Base-by-base conservation (phyloP, 2,888 invertebrate genomes). In the Malthinus seriepunctatus region DNA sequence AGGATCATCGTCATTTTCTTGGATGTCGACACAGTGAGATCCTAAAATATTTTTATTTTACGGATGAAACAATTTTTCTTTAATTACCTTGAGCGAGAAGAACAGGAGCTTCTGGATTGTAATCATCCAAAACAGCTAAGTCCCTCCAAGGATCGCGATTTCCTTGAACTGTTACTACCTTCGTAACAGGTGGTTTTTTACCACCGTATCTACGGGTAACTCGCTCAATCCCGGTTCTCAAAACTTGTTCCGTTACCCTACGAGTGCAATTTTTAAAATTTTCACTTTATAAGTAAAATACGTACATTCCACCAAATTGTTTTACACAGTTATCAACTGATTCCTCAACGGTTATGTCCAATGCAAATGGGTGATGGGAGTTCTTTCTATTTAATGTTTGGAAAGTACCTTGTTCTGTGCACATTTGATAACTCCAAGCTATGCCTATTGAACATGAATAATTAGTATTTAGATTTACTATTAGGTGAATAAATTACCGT, bases 131-230 rank as follows among this genome's bases (percentile, higher is more conserved):
- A 12, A 11, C 32, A 9, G 37, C 52, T 7, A 46, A 34, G 7
- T 31, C 46, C 14, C 32, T 53, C 52, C 52, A 53, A 4, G 52
- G 46, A 46, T 53, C 52, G 8, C 10, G 11, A n/a, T 10, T 46
- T 7, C 52, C 52, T 23, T 53, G 52, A 7, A 53, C 46, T 1
- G 52, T 37, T 5, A 53, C 23, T n/a, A 53, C 37, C 9, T 37
- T 53, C 3, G 52, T 53, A 31, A 53, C 38, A 31, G 11, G 12
- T n/a, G 52, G 52, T 31, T 31, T 35, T n/a, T 34, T 32, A 8
- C 52, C 52, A 8, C 52, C 52, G 31, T 53, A 53, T 35, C 52
- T 45, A 14, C 52, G 52, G 14, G 9, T 45, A 5, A 32, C 32
- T 10, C 46, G 14, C 15, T 45, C 46, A 12, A 53, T 32, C 4